Conservation (phyloP, 2,888 invertebrate species). For the Meiosimyza platycephala region DNA sequence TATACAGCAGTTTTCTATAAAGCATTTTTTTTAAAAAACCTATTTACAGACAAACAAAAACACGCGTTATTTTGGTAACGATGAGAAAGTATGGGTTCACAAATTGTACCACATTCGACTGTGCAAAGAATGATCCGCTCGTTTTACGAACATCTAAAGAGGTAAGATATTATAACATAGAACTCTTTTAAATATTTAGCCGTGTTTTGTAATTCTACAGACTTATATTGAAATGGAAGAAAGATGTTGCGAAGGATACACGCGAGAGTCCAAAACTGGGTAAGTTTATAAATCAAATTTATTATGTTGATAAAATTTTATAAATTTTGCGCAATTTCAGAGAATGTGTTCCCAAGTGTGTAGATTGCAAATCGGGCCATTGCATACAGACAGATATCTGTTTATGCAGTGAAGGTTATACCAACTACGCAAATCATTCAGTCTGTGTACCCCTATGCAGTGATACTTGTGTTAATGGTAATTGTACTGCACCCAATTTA, state of each 20-base stretch:
- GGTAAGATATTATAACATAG: slow-evolving; percentile 42
- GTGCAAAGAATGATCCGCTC: slow-evolving; percentile 48
- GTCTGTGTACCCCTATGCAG: slow-evolving; percentile 56
- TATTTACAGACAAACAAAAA: slow-evolving; percentile 52
- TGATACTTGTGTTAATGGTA: slow-evolving; percentile 57
- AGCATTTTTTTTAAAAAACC: too few relatives aligned
- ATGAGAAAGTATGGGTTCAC: slow-evolving; percentile 55
- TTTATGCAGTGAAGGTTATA: slow-evolving; percentile 56
- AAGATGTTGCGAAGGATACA: slow-evolving; percentile 62
- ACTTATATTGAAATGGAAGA: slow-evolving; percentile 55
- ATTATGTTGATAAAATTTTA: background rate
- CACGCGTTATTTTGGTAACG: slow-evolving; percentile 55
- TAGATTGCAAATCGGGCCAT: slow-evolving; percentile 55
- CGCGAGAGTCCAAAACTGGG: slow-evolving; percentile 38
- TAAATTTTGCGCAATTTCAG: slow-evolving; percentile 37
- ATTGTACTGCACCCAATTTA: slow-evolving; percentile 56
- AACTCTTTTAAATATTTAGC: too few relatives aligned
- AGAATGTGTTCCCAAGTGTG: slow-evolving; percentile 60
- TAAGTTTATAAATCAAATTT: background rate
- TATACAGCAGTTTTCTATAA: too few relatives aligned
- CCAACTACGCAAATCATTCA: slow-evolving; percentile 50
- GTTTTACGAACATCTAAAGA: slow-evolving; percentile 56
- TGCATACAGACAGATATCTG: slow-evolving; percentile 59
- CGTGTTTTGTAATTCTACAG: slow-evolving; percentile 36
- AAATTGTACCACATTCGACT: slow-evolving; percentile 45